Percentiles rank a stretch among this genome's conserved stretches.
These are phyloP conservation scores for Lasioglossum morio DNA, from an alignment of 2,888 invertebrate genomes.

Conservation along the genomic window DNA sequence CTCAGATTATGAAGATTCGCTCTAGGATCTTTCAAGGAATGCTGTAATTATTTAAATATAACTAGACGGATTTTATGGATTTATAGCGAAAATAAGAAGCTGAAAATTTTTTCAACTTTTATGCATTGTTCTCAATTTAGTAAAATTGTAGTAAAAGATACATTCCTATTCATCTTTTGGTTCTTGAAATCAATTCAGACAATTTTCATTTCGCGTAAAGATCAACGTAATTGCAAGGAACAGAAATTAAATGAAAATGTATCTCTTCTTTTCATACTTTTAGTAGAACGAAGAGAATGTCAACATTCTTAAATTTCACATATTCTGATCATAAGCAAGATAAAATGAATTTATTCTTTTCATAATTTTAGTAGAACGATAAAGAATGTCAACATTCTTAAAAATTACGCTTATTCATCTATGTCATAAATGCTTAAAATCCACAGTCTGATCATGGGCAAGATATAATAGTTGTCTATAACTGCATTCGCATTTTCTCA, in stretches of 20 bases:
- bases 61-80: too few species aligned
- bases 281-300: neutral
- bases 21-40: neutral
- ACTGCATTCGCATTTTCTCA: neutral
- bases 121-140: neutral
- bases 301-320: too few species aligned
- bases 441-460: too few species aligned
- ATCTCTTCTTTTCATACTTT: neutral
- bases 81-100: neutral
- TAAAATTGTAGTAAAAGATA: neutral
- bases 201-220: neutral
- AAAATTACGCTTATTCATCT: too few species aligned
- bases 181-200: neutral
- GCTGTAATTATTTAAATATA: neutral
- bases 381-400: too few species aligned
- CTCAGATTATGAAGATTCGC: neutral
- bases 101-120: too few species aligned
- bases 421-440: too few species aligned
- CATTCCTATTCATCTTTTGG: neutral
- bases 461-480: neutral
- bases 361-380: too few species aligned
- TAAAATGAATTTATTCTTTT: too few species aligned
- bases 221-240: neutral
- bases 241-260: neutral
- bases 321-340: too few species aligned